phyloP scores from a whole-genome alignment of 2,888 invertebrate species.

The Chromoteleia sp. region DNA sequence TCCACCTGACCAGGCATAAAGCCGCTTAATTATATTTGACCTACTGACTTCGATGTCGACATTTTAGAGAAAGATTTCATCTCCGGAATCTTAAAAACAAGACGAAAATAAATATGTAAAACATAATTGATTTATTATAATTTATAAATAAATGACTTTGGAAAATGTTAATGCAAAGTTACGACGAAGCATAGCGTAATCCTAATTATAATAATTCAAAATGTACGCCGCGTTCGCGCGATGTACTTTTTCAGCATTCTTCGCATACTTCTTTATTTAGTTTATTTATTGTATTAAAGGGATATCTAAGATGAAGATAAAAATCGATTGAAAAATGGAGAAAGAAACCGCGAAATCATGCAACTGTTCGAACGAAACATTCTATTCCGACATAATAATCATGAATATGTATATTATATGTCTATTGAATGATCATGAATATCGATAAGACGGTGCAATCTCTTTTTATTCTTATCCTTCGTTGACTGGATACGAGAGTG shows the following conservation, averaged over 20 bases:
- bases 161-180: no score
- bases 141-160: no score
- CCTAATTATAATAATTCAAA: no score
- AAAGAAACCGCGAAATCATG: conserved; percentile 45
- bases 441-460: conserved; percentile 63
- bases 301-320: conserved; percentile 1
- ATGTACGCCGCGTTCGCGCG: no score
- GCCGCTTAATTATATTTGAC: conserved; percentile 9
- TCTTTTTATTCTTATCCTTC: conserved; percentile 59
- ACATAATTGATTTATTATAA: no score
- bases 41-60: conserved; percentile 6
- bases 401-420: conserved; percentile 52
- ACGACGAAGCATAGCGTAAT: no score
- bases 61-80: not conserved
- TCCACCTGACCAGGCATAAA: not conserved
- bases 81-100: not conserved
- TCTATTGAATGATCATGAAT: conserved; percentile 58
- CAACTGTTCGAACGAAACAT: conserved; percentile 45
- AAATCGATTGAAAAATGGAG: conserved; percentile 5
- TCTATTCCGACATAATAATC: conserved; percentile 48
- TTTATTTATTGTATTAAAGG: not conserved
- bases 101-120: no score
- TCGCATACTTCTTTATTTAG: not conserved
- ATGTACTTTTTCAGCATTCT: no score
- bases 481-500: conserved; percentile 57